A percentile compares a stretch with the other conserved stretches of the same genome.
Conservation (phyloP, 2,888 invertebrate species). For the Leucophenga maculata region DNA sequence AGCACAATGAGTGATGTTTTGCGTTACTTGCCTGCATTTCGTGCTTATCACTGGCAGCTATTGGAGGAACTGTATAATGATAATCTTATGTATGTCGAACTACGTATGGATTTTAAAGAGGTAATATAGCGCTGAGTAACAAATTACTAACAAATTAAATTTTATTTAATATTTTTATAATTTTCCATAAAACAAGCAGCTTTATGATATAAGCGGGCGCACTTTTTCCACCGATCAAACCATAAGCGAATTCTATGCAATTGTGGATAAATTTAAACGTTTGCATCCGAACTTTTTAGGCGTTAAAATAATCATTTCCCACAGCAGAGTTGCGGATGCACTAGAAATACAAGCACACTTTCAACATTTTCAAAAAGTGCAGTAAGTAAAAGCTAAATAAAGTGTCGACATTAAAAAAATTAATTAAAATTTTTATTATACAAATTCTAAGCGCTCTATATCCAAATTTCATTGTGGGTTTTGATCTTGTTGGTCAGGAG, state of each 20-base stretch:
- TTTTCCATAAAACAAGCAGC: too few species aligned
- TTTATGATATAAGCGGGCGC: conserved; percentile 76
- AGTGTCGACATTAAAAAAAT: not conserved
- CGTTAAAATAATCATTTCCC: conserved; percentile 75
- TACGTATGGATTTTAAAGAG: conserved; percentile 70
- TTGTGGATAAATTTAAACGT: conserved; percentile 73
- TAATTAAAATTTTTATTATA: conserved; percentile 16
- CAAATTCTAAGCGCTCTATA: conserved; percentile 48
- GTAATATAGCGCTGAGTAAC: conserved; percentile 50
- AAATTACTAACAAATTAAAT: too few species aligned
- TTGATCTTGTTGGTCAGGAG: conserved; percentile 80
- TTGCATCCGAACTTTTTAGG: conserved; percentile 77
- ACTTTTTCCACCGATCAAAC: conserved; percentile 72
- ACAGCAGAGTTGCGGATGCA: conserved; percentile 48
- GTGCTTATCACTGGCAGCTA: conserved; percentile 74
- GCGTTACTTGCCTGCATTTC: conserved; percentile 74
- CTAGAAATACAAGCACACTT: conserved; percentile 45
- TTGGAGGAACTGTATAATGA: conserved; percentile 76
- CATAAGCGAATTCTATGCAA: conserved; percentile 67
- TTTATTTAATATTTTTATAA: too few species aligned
- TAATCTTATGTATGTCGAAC: conserved; percentile 77
- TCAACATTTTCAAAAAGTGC: conserved; percentile 52
- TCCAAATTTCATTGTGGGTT: conserved; percentile 77
- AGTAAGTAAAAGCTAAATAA: conserved; percentile 54
- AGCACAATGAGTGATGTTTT: conserved; percentile 72